Evolutionary conservation across 2,113 vertebrate species (phyloP).

Genomic region (Meleagris gallopavo): DNA sequence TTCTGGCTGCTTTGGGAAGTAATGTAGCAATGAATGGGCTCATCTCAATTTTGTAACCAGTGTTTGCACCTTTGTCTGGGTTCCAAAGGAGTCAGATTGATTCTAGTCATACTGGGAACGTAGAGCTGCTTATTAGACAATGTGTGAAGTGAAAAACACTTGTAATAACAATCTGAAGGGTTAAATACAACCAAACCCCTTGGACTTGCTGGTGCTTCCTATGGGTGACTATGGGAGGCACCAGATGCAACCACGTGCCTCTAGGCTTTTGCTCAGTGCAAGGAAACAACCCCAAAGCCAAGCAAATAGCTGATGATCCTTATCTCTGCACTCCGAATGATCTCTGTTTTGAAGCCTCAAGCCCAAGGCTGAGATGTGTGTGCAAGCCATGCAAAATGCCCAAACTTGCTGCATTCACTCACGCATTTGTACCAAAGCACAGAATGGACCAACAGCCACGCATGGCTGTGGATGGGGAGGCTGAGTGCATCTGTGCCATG

Average conservation of each 20-base stretch:
- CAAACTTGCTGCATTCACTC: neutral
- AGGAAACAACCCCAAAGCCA: neutral
- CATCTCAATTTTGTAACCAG: neutral
- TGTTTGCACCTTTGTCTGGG: neutral
- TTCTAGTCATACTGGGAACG: too few relatives aligned
- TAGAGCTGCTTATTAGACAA: neutral
- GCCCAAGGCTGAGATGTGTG: accelerated
- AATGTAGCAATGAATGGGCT: neutral
- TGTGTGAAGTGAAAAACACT: neutral
- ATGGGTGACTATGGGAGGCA: neutral
- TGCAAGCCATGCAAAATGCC: accelerated
- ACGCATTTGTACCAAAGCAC: neutral
- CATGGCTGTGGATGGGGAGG: neutral
- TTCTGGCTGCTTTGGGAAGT: neutral
- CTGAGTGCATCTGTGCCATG: accelerated
- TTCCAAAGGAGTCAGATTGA: neutral
- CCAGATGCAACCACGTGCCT: neutral
- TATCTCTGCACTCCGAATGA: neutral
- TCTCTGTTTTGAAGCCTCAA: neutral
- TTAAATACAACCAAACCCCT: neutral
- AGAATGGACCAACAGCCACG: neutral
- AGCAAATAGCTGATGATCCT: neutral
- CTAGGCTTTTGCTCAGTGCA: accelerated
- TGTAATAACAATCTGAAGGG: neutral
- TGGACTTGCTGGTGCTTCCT: neutral